These are phyloP conservation scores for Parotia lawesii DNA, from an alignment of 2,113 vertebrate species.

Conservation along the genomic window DNA sequence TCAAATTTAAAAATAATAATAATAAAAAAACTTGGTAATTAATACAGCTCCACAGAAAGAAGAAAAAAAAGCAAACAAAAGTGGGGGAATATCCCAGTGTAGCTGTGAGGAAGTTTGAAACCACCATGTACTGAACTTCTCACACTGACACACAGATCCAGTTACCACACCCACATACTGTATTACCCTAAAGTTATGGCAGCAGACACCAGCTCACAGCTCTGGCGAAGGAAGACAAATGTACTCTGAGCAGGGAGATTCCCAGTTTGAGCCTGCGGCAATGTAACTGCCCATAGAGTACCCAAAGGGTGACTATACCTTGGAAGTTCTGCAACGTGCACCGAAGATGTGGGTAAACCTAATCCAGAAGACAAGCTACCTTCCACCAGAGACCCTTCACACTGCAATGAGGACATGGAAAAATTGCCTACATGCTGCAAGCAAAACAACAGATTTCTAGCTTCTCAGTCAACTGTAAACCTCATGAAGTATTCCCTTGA, in stretches of 20 bases:
- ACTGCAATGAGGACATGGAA: not conserved
- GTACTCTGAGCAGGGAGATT: not conserved
- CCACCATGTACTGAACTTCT: not conserved
- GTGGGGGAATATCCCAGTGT: not conserved
- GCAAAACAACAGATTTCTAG: not conserved
- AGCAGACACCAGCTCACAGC: not conserved
- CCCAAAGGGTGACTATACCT: not conserved
- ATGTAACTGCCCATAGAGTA: not conserved
- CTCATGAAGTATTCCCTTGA: not conserved
- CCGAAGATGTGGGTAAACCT: not conserved
- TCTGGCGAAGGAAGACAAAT: not conserved
- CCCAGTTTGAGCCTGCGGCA: not conserved
- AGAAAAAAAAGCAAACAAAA: not conserved
- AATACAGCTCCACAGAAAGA: not conserved
- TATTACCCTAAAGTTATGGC: not conserved
- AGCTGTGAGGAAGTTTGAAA: not conserved
- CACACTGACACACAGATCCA: not conserved
- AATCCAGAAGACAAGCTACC: not conserved
- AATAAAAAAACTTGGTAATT: not conserved
- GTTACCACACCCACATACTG: not conserved
- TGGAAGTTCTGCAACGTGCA: not conserved
- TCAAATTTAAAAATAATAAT: not conserved
- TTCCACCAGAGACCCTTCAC: not conserved
- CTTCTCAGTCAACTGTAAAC: not conserved
- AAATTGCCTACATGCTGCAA: fast-evolving